Percentiles rank a stretch among this genome's conserved stretches.
Conservation (phyloP, 1,140 invertebrate genomes). For the Solenopsis fugax region DNA sequence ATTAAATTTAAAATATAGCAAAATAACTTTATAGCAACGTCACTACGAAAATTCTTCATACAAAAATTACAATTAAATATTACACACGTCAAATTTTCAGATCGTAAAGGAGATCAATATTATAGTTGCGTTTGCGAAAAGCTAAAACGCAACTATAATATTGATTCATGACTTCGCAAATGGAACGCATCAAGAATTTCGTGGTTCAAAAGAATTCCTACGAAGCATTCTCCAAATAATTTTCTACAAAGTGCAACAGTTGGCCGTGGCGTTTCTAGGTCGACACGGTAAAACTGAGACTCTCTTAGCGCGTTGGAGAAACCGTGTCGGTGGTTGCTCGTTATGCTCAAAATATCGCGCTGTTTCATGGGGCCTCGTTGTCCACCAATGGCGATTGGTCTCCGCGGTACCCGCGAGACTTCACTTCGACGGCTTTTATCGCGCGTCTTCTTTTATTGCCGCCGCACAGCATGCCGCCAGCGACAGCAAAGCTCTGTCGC, state of each 20-base stretch:
- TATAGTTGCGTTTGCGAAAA: background rate
- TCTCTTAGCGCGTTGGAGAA: conserved; percentile 6
- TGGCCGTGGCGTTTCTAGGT: conserved; percentile 59
- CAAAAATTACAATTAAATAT: background rate
- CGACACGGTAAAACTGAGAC: conserved; percentile 36
- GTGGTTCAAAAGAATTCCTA: conserved; percentile 1
- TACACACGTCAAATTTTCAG: background rate
- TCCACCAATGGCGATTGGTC: conserved; percentile 2
- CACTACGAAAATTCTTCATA: background rate
- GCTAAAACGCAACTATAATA: background rate
- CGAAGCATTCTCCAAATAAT: conserved; percentile 51
- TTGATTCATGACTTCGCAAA: conserved; percentile 4
- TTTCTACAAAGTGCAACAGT: conserved; percentile 65
- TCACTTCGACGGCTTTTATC: conserved; percentile 16
- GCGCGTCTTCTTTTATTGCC: conserved; percentile 30
- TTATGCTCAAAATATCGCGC: conserved; percentile 51
- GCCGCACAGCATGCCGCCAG: conserved; percentile 15
- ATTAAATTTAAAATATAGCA: background rate
- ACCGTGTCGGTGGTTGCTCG: conserved; percentile 14
- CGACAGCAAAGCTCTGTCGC: conserved; percentile 37
- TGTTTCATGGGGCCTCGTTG: background rate
- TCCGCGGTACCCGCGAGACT: conserved; percentile 14
- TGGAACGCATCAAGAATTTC: background rate
- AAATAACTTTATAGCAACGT: background rate
- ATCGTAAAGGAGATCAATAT: background rate